Percentiles rank a stretch among this genome's conserved stretches.
phyloP scores from a whole-genome alignment of 1,140 invertebrate genomes.

The Panulirus ornatus region DNA sequence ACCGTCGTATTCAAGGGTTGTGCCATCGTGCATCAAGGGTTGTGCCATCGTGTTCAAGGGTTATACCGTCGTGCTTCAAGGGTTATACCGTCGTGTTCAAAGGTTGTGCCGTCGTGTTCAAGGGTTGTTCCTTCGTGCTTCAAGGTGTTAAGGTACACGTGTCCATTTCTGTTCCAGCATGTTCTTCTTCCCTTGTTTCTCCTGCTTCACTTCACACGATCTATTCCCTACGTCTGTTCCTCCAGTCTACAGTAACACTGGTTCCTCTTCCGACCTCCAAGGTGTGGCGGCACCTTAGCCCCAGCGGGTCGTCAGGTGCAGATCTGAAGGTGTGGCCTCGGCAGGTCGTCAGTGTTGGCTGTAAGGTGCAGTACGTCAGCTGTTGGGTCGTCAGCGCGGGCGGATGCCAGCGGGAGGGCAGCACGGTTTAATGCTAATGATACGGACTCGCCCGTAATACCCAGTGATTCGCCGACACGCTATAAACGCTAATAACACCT shows the following conservation, averaged over 20 bases:
- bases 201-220: not conserved
- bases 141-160: too few relatives aligned
- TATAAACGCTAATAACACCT: conserved; percentile 13
- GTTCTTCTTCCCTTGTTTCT: not conserved
- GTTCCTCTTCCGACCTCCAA: not conserved
- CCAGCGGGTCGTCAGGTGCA: not conserved
- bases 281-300: too few relatives aligned
- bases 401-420: not conserved
- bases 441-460: not conserved
- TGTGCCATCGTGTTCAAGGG: too few relatives aligned
- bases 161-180: not conserved
- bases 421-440: conserved; percentile 10
- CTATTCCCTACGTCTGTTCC: not conserved
- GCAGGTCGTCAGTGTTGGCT: too few relatives aligned
- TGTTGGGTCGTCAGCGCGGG: too few relatives aligned
- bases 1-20: too few relatives aligned
- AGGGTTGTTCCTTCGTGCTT: too few relatives aligned
- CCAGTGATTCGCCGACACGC: not conserved
- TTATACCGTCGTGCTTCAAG: too few relatives aligned
- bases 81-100: too few relatives aligned
- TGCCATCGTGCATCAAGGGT: too few relatives aligned
- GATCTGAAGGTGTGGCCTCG: not conserved
- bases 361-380: too few relatives aligned
- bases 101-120: too few relatives aligned
- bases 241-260: not conserved